These are phyloP conservation scores for Saccopteryx bilineata DNA, from an alignment of 2,113 vertebrate species.

Conservation along the genomic window DNA sequence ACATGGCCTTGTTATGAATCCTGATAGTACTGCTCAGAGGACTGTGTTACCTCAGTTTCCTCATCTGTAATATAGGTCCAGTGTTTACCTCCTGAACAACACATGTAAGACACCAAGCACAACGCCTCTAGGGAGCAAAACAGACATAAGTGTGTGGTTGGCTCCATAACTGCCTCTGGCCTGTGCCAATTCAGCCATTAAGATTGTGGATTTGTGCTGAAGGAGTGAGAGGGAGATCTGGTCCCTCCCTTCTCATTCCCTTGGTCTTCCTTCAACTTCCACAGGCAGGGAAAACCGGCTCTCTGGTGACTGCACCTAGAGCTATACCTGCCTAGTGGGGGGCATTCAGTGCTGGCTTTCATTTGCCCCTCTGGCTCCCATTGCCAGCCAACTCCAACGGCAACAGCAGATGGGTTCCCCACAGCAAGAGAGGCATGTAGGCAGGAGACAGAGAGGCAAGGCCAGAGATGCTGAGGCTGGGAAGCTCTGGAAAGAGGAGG, in stretches of 20 bases:
- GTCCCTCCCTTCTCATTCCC: not conserved
- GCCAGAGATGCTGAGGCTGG: not conserved
- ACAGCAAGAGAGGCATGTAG: slow-evolving; percentile 84
- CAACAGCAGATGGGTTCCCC: slow-evolving; percentile 31
- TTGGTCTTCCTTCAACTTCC: not conserved
- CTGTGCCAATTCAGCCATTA: not conserved
- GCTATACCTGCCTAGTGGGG: slow-evolving; percentile 87
- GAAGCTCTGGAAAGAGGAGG: not conserved
- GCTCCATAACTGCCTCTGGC: not conserved
- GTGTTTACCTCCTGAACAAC: not conserved
- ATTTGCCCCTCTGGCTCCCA: slow-evolving; percentile 84
- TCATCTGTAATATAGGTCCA: not conserved
- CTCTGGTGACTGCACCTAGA: slow-evolving; percentile 83
- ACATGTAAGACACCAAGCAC: not conserved
- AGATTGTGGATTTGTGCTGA: not conserved
- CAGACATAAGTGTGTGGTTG: not conserved
- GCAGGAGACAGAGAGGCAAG: not conserved
- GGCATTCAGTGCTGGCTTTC: slow-evolving; percentile 84
- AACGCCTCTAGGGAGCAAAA: not conserved
- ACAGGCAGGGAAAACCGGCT: slow-evolving; percentile 91
- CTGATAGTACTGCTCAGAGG: not conserved
- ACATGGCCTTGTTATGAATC: not conserved
- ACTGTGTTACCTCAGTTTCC: not conserved
- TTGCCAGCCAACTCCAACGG: slow-evolving; percentile 85
- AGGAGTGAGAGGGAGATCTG: not conserved